phyloP scores from a whole-genome alignment of 2,113 vertebrate species.

The Beaufortia kweichowensis region DNA sequence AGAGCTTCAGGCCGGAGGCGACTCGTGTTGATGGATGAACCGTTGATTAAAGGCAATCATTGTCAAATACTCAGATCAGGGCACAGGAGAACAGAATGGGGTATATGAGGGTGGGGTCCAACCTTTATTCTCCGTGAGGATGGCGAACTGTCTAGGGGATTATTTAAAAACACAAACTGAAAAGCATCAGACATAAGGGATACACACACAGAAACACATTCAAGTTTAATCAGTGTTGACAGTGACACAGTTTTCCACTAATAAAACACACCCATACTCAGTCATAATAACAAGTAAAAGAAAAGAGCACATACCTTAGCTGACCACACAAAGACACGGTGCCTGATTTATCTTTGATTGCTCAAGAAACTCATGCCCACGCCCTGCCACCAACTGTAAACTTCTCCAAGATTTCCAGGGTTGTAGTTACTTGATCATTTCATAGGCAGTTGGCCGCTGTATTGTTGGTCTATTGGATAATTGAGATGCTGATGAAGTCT shows the following conservation, averaged over 20 bases:
- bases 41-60: constrained; percentile 36
- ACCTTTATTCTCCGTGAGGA: constrained; percentile 42
- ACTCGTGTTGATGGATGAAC: constrained; percentile 47
- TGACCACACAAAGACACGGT: constrained; percentile 62
- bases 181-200: constrained; percentile 41
- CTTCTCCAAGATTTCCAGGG: constrained; percentile 37
- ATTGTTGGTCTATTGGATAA: constrained; percentile 44
- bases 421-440: constrained; percentile 41
- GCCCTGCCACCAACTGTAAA: constrained; percentile 57
- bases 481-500: neutral
- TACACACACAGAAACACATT: neutral
- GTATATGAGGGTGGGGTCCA: constrained; percentile 60
- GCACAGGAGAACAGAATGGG: constrained; percentile 47
- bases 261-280: constrained; percentile 64
- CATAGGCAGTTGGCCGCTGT: constrained; percentile 32
- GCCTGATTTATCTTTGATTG: constrained; percentile 55
- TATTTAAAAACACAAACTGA: constrained; percentile 55
- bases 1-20: constrained; percentile 58
- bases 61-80: constrained; percentile 48
- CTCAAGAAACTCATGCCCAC: constrained; percentile 58
- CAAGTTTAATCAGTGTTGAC: constrained; percentile 63
- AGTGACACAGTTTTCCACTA: constrained; percentile 59
- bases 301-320: constrained; percentile 54
- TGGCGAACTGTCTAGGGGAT: constrained; percentile 29
- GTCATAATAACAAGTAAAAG: constrained; percentile 61